Base-by-base conservation (phyloP, 1,140 invertebrate genomes). In the Battus philenor region DNA sequence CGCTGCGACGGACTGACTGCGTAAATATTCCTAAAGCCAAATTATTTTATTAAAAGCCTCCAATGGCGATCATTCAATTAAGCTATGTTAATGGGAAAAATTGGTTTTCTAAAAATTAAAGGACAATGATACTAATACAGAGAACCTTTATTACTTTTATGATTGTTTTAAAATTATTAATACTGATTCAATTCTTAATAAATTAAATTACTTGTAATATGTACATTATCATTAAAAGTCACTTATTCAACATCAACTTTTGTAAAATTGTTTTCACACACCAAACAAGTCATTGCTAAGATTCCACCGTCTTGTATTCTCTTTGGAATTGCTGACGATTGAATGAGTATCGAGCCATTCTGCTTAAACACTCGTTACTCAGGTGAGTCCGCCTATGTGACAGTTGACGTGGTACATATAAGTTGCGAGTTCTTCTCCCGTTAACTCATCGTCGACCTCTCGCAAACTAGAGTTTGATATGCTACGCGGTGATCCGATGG, bases 381-480 rank as follows among this genome's bases (percentile, higher is more conserved):
- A 71, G 54, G 68, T 68, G 15, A 61, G 58, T 29, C 60, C 66
- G 1, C 62, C 65, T 30, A 76, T 76, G 44, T 73, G 66, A 48
- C 69, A 70, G 49, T 92, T 91, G 7, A 91, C 71, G 73, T 91
- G 87, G 10, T 89, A 88, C 88, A 92, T 89, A 53, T 89, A 90
- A 3, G 81, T 87, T 1, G 89, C 88, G 30, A 92, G 65, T 72
- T 93, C 92, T 17, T 88, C 75, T 9, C 89, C 89, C 1, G 85
- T 90, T 47, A 90, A 89, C 52, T 93, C 92, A 8, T 88, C 88
- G 46, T 91, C 89, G 34, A 91, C 66, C 63, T 93, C 91, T 44
- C 92, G 90, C 1, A 93, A 78, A 62, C 91, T 93, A 3, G 90
- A 92, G 74, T 93, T 93, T 54, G 90, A 92, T 38, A 93, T 93